Conservation (phyloP, 2,113 vertebrate species). For the Protobothrops mucrosquamatus region DNA sequence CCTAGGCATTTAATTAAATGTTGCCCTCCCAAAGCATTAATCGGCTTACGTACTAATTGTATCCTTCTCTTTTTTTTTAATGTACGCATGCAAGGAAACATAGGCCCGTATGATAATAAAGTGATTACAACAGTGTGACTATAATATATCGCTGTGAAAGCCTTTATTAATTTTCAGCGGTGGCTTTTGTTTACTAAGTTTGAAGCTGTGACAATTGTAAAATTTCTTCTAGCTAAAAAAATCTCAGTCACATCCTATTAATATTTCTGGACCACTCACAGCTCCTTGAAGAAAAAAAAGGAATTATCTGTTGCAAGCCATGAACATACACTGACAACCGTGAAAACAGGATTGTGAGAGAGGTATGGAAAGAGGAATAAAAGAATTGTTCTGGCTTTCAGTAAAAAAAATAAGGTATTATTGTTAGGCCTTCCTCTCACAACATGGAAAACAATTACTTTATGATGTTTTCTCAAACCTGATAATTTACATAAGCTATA, state of each 20-base stretch:
- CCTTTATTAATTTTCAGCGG: neutral
- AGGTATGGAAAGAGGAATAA: neutral
- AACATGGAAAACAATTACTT: slow-evolving; percentile 17
- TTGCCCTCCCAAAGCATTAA: slow-evolving; percentile 15
- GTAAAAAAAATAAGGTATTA: slow-evolving; percentile 7
- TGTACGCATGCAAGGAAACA: neutral
- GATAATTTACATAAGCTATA: neutral
- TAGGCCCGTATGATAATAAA: neutral
- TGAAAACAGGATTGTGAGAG: neutral
- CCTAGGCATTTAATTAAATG: slow-evolving; percentile 16
- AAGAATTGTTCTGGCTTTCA: neutral
- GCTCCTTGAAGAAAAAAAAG: neutral
- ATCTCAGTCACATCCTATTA: neutral
- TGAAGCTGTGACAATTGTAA: neutral
- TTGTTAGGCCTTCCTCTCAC: neutral
- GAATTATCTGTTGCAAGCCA: neutral
- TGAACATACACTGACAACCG: neutral
- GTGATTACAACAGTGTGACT: neutral
- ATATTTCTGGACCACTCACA: neutral
- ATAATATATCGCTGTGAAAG: slow-evolving; percentile 2
- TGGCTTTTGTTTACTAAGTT: slow-evolving; percentile 3
- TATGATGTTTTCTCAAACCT: slow-evolving; percentile 15
- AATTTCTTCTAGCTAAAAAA: slow-evolving; percentile 18
- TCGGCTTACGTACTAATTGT: slow-evolving; percentile 1
- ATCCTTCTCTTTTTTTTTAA: neutral